These are phyloP conservation scores for Phataginus tricuspis DNA, from an alignment of 2,797 vertebrate genomes.

Conservation along the genomic window DNA sequence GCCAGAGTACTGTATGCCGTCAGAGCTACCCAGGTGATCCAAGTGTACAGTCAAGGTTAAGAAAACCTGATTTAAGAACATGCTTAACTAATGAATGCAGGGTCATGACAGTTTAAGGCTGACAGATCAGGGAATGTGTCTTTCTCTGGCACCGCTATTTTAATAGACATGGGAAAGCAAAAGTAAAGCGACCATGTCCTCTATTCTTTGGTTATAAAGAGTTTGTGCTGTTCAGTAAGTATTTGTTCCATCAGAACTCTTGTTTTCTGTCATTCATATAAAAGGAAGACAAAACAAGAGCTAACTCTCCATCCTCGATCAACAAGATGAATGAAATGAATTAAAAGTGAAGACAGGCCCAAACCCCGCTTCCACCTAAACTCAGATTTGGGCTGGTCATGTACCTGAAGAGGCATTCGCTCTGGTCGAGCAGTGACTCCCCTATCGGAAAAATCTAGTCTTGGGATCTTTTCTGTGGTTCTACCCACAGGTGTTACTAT, in stretches of 20 bases:
- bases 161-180: not conserved
- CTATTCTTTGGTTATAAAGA: not conserved
- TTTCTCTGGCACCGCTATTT: not conserved
- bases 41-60: rapidly evolving
- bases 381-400: too few relatives aligned
- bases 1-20: not conserved
- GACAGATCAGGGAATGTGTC: not conserved
- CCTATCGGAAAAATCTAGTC: not conserved
- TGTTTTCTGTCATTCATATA: not conserved
- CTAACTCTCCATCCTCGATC: not conserved
- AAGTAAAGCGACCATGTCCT: not conserved
- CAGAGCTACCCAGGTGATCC: not conserved
- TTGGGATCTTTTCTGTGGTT: not conserved
- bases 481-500: too few relatives aligned
- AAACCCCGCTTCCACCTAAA: not conserved
- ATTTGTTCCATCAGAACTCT: not conserved
- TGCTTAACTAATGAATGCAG: not conserved
- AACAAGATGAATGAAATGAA: not conserved
- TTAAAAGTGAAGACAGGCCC: not conserved
- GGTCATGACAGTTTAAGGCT: not conserved
- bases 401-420: not conserved
- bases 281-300: not conserved
- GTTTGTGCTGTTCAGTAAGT: not conserved
- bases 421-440: not conserved
- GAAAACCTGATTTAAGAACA: not conserved